Conservation (phyloP, 2,113 vertebrate genomes). For the Zosterops hypoxanthus region DNA sequence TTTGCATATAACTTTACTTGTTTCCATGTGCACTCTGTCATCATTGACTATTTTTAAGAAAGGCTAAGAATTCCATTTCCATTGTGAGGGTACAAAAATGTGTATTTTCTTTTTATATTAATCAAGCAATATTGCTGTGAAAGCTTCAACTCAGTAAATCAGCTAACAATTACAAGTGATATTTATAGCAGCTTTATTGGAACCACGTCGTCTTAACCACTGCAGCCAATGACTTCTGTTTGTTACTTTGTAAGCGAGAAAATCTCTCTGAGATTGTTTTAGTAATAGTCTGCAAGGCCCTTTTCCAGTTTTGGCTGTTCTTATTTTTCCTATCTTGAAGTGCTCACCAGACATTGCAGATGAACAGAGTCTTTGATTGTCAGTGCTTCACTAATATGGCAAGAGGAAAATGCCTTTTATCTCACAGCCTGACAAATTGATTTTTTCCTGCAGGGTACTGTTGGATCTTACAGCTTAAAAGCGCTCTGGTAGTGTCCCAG, state of each 20-base stretch:
- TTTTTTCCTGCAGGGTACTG: not conserved
- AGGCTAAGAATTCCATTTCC: not conserved
- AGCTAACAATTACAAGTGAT: not conserved
- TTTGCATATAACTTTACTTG: not conserved
- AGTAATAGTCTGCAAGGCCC: not conserved
- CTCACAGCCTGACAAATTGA: conserved; percentile 8
- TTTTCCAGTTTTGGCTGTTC: not conserved
- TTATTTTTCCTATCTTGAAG: not conserved
- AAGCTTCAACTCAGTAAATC: not conserved
- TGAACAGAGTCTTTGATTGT: conserved; percentile 9
- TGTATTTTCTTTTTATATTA: not conserved
- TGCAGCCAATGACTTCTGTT: not conserved
- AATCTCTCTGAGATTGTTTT: not conserved
- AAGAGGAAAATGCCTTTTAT: conserved; percentile 24
- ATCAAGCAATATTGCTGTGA: not conserved
- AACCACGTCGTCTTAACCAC: not conserved
- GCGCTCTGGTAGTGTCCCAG: not conserved
- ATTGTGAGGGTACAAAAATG: not conserved
- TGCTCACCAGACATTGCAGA: not conserved
- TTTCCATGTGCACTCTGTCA: not conserved
- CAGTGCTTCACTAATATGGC: not conserved
- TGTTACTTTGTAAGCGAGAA: not conserved
- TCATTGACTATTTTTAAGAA: not conserved
- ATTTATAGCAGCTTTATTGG: not conserved
- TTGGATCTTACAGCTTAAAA: conserved; percentile 16